Base-by-base conservation (phyloP, 2,113 vertebrate species). In the human (Homo sapiens) region DNA sequence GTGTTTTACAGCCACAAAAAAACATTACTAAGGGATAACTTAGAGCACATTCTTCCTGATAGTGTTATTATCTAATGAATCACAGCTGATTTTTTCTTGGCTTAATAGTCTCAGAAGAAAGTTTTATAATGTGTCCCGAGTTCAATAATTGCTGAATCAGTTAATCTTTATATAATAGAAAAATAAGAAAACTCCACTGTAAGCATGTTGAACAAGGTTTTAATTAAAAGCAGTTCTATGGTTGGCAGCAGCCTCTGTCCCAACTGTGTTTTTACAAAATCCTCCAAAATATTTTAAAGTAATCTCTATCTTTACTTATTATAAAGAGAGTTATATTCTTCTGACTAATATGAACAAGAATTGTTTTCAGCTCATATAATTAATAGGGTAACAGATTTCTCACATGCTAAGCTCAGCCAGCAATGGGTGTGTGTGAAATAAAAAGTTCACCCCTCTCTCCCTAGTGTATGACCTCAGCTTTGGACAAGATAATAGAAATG, bases 131-230 rank as follows among this genome's bases (percentile, higher is more conserved):
- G 93, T 97, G 96, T 97, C 97, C 90, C 97, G 68, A 3, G 94
- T 96, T 98, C 93, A 98, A 87, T 97, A 98, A 97, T 85, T 98
- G 98, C 98, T 99, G 98, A 99, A 97, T 98, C 98, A 98, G 98
- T 98, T 76, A 72, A 93, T 98, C 97, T 98, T 98, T 97, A 97
- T 97, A 93, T 88, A 98, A 98, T 84, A 97, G 90, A 93, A 98
- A 98, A 97, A 90, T 96, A 95, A 95, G 93, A 97, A 98, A 97
- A 89, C 32, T 84, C 93, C 96, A 95, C 84, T 93, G 93, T 96
- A 97, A 97, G 92, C 59, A 0, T 97, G 90, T 89, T 80, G 89
- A 94, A 94, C 93, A 97, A 87, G 94, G 85, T 83, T 96, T 97
- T 98, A 98, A 99, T 98, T 97, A 98, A 98, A 99, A 98, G 78